These are phyloP conservation scores for Nomia melanderi DNA, from an alignment of 1,140 invertebrate species.

Conservation along the genomic window DNA sequence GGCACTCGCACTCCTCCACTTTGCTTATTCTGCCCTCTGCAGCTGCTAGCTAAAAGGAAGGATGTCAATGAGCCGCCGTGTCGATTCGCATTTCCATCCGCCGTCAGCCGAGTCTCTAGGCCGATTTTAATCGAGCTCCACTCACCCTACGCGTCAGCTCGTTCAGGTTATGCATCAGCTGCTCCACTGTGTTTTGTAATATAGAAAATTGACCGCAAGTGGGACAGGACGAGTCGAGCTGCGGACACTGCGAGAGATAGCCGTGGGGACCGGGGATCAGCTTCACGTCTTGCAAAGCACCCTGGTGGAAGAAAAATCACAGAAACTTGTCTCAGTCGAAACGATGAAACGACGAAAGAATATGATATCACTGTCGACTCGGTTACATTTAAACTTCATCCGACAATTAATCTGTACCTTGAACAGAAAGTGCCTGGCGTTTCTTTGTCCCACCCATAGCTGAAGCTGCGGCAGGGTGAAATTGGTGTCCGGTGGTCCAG, in stretches of 20 bases:
- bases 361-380: no score
- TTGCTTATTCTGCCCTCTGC: conserved; percentile 88
- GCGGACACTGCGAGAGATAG: conserved; percentile 92
- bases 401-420: conserved; percentile 85
- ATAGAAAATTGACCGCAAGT: conserved; percentile 93
- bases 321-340: conserved; percentile 58
- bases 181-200: conserved; percentile 87
- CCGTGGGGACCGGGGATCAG: conserved; percentile 92
- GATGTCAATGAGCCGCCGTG: conserved; percentile 62
- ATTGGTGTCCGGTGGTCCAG: conserved; percentile 86
- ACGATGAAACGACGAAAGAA: neutral
- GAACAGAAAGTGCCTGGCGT: conserved; percentile 91
- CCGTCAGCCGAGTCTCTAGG: no score
- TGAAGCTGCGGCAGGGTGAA: conserved; percentile 87
- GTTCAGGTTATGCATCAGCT: conserved; percentile 83
- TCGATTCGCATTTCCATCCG: neutral
- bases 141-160: conserved; percentile 85
- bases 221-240: conserved; percentile 91
- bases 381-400: conserved; percentile 11
- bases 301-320: conserved; percentile 82
- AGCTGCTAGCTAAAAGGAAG: conserved; percentile 86
- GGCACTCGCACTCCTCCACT: conserved; percentile 94
- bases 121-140: conserved; percentile 13
- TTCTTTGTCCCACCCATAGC: conserved; percentile 93
- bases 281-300: conserved; percentile 92